Evolutionary conservation across 1,140 invertebrate genomes (phyloP).

Genomic region (Rhyacophila brunnea): DNA sequence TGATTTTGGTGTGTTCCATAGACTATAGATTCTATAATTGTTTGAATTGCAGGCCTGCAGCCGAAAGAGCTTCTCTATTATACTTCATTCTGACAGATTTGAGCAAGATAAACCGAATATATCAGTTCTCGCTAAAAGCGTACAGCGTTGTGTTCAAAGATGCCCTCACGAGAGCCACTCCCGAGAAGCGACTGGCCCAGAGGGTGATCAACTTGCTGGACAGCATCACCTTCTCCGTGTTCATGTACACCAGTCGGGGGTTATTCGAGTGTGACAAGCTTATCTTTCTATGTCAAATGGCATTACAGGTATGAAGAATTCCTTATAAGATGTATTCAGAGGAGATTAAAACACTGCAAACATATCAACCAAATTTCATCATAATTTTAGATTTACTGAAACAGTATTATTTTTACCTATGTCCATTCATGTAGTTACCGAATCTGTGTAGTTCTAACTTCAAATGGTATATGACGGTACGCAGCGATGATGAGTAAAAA

Average conservation of each 20-base stretch:
- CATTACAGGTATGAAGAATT: slow-evolving; percentile 74
- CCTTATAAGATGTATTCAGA: too few relatives aligned
- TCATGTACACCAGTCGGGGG: slow-evolving; percentile 84
- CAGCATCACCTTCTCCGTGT: slow-evolving; percentile 84
- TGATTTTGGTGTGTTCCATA: too few relatives aligned
- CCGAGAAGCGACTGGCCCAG: slow-evolving; percentile 66
- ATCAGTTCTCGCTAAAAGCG: slow-evolving; percentile 94
- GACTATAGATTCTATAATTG: slow-evolving; percentile 77
- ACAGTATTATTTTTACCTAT: too few relatives aligned
- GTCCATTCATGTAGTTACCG: too few relatives aligned
- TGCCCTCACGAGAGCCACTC: slow-evolving; percentile 71
- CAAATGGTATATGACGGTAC: too few relatives aligned
- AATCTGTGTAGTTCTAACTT: too few relatives aligned
- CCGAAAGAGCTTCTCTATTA: slow-evolving; percentile 81
- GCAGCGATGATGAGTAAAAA: too few relatives aligned
- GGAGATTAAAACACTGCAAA: too few relatives aligned
- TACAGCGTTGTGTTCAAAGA: slow-evolving; percentile 92
- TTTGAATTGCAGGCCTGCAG: slow-evolving; percentile 74
- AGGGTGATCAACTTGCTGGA: slow-evolving; percentile 81
- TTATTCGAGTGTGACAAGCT: slow-evolving; percentile 93
- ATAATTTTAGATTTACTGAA: too few relatives aligned
- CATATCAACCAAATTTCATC: too few relatives aligned
- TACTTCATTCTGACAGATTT: slow-evolving; percentile 95
- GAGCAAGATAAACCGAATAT: slow-evolving; percentile 92
- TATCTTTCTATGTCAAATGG: slow-evolving; percentile 87